phyloP scores from a whole-genome alignment of 1,140 invertebrate genomes.

The Acyrthosiphon pisum region DNA sequence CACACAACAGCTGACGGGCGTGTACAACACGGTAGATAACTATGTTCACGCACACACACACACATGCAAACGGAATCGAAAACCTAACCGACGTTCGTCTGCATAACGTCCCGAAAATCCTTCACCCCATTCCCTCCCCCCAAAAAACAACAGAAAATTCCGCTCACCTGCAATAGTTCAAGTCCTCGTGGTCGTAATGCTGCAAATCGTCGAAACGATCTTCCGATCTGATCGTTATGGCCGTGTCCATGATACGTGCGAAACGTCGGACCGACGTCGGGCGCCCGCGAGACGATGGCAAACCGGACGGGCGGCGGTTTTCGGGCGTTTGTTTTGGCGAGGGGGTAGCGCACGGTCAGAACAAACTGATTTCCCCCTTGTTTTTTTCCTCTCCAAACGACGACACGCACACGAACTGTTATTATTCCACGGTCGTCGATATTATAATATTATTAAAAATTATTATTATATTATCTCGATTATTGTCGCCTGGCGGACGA shows the following conservation, averaged over 20 bases:
- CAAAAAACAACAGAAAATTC: background rate
- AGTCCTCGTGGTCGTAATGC: conserved; percentile 51
- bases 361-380: background rate
- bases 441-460: background rate
- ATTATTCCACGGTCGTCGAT: background rate
- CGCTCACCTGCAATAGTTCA: conserved; percentile 51
- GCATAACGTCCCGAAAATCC: background rate
- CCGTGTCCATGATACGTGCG: conserved; percentile 40
- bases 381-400: background rate
- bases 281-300: background rate
- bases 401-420: background rate
- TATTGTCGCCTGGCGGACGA: background rate
- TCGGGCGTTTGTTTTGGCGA: background rate
- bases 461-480: background rate
- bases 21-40: background rate
- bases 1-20: conserved; percentile 43
- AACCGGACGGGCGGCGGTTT: background rate
- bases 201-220: conserved; percentile 50
- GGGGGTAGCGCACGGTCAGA: background rate
- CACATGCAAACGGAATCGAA: background rate
- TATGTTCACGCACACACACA: background rate
- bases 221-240: conserved; percentile 47
- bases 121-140: too few species aligned
- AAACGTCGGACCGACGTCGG: background rate
- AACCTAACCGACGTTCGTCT: background rate